These are phyloP conservation scores for Epinephelus fuscoguttatus DNA, from an alignment of 2,113 vertebrate species.

Conservation along the genomic window DNA sequence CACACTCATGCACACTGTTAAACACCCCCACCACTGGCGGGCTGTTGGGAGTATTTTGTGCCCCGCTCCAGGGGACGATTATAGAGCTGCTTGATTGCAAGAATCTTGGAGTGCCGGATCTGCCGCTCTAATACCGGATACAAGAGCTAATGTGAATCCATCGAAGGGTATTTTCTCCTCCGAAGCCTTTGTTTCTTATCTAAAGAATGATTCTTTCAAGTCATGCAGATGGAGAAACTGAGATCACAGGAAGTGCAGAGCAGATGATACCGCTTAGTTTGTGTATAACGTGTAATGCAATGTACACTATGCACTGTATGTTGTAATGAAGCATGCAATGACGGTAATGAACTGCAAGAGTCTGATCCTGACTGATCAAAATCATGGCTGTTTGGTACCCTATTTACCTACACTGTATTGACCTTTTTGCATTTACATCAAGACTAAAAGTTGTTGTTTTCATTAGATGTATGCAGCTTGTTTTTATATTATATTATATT, in stretches of 20 bases:
- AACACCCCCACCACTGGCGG: constrained; percentile 37
- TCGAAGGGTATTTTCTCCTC: constrained; percentile 52
- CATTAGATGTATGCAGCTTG: background rate
- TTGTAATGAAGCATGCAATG: constrained; percentile 24
- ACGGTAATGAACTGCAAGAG: constrained; percentile 10
- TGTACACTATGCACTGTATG: constrained; percentile 1
- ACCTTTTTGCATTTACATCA: background rate
- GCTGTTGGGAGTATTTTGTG: constrained; percentile 36
- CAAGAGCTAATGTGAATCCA: constrained; percentile 63
- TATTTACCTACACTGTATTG: background rate
- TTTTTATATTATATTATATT: background rate
- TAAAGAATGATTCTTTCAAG: constrained; percentile 61
- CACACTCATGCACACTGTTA: constrained; percentile 22
- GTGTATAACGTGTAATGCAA: constrained; percentile 16
- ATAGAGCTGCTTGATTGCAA: constrained; percentile 71
- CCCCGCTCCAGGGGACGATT: constrained; percentile 56
- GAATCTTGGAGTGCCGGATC: constrained; percentile 54
- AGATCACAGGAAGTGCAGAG: constrained; percentile 59
- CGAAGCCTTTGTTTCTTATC: constrained; percentile 70
- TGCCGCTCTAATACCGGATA: constrained; percentile 48
- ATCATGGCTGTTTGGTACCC: background rate
- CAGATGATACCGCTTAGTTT: constrained; percentile 59
- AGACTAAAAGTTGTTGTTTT: background rate
- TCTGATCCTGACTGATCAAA: constrained; percentile 2
- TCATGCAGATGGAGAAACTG: constrained; percentile 54